Percentiles rank a stretch among this genome's conserved stretches.
These are phyloP conservation scores for Clarias laeviceps DNA, from an alignment of 2,797 vertebrate species.

Conservation along the genomic window DNA sequence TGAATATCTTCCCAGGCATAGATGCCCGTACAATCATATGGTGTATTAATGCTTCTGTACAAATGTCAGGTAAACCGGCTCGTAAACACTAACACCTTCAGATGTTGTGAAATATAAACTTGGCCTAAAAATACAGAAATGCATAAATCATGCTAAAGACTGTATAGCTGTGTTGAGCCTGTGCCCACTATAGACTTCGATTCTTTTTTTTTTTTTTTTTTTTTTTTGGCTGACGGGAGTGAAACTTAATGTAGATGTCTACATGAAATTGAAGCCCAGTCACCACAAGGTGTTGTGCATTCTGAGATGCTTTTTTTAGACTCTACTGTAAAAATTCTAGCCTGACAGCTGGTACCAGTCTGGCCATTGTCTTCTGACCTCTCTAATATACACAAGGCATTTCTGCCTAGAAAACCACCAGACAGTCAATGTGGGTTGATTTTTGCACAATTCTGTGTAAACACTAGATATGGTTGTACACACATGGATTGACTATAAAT, in stretches of 20 bases:
- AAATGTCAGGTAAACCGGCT: slow-evolving; percentile 14
- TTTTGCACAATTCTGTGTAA: not conserved
- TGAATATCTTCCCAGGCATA: not conserved
- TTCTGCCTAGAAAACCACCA: not conserved
- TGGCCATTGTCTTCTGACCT: not conserved
- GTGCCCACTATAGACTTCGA: not conserved
- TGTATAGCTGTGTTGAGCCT: not conserved
- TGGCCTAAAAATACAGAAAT: not conserved
- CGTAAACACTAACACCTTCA: slow-evolving; percentile 16
- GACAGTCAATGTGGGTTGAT: not conserved
- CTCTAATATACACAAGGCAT: not conserved
- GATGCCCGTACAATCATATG: not conserved
- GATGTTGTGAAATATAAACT: not conserved
- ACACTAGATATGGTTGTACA: not conserved
- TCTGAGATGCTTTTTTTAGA: slow-evolving; percentile 4
- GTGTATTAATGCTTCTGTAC: not conserved
- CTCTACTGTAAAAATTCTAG: not conserved
- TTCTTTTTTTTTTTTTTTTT: not conserved
- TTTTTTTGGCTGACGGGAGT: not conserved
- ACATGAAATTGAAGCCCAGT: not conserved
- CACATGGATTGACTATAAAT: not conserved
- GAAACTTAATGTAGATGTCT: not conserved
- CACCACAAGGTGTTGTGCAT: not conserved
- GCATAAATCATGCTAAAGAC: not conserved
- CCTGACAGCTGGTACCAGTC: not conserved